Evolutionary conservation across 2,797 vertebrate genomes (phyloP).

Genomic region (Phataginus tetradactyla): DNA sequence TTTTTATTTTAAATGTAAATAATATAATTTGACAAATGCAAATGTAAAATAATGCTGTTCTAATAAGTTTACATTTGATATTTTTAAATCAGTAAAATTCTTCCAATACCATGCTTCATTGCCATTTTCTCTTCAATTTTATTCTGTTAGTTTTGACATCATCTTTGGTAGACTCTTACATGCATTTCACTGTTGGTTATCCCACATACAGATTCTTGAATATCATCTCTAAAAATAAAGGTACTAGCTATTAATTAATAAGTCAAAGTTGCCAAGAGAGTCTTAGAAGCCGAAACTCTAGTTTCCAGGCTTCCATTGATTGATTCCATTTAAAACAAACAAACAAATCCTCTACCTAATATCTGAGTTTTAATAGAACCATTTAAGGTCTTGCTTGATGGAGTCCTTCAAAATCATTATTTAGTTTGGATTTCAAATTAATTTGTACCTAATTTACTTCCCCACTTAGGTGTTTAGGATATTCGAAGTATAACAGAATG

Average conservation of each 20-base stretch:
- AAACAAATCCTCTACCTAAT: not conserved
- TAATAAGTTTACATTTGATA: not conserved
- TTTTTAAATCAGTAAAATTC: not conserved
- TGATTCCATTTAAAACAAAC: not conserved
- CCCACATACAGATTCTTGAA: not conserved
- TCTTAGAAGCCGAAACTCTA: not conserved
- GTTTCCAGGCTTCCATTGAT: not conserved
- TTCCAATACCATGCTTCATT: not conserved
- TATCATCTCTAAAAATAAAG: not conserved
- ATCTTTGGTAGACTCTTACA: not conserved
- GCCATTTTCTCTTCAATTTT: not conserved
- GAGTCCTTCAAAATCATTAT: not conserved
- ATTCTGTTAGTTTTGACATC: not conserved
- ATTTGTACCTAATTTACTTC: not conserved
- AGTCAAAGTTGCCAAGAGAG: not conserved
- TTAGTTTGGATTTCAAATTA: not conserved
- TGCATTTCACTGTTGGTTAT: not conserved
- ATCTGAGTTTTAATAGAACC: not conserved
- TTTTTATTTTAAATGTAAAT: slow-evolving; percentile 14
- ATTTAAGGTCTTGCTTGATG: not conserved
- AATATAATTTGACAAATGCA: not conserved
- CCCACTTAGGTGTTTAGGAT: not conserved
- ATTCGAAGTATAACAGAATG: not conserved
- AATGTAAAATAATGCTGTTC: not conserved
- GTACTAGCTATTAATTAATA: not conserved